Base-by-base conservation (phyloP, 2,797 vertebrate species). In the Rhinichthys osculus region DNA sequence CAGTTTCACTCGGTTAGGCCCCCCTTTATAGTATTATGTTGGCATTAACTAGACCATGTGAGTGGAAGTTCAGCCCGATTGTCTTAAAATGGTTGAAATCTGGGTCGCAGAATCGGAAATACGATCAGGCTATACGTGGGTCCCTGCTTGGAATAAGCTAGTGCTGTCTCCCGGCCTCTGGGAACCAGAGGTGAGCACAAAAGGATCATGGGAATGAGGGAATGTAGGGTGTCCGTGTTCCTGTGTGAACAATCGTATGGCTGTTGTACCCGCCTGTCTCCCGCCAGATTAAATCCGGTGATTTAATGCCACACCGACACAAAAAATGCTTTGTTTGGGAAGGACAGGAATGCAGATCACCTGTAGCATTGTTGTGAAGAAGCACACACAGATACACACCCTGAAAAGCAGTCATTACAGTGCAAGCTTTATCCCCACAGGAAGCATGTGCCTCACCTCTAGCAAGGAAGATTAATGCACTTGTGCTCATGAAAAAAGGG, bases 321-420 rank as follows among this genome's bases (percentile, higher is more conserved):
- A 94, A 87, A 89, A 89, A 69, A 9, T 80, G 87, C 90, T 93
- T 94, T 95, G 94, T 93, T 89, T 88, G n/a, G 86, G 78, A 77
- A 85, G 85, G 89, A 91, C 91, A 93, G 91, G 92, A 90, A 80
- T 69, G 77, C 67, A 90, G 92, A 93, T 94, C 93, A 94, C 91
- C 91, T 93, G 88, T 87, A 82, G 83, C 54, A 87, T 89, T 85
- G 59, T 73, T 69, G 70, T 81, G 57, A 77, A 83, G 17, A 57
- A 2, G 11, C 35, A 82, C 64, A 78, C 62, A 42, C 23, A 30
- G 16, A 27, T 76, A 76, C 70, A 72, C 77, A 78, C 77, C 54
- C 77, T 78, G 38, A 80, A 67, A 80, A 64, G 27, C 27, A 67
- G 27, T 50, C 50, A 69, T 21, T 40, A 42, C 72, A 84, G 11